Conservation (phyloP, 2,113 vertebrate genomes). For the Tragelaphus imberbis region DNA sequence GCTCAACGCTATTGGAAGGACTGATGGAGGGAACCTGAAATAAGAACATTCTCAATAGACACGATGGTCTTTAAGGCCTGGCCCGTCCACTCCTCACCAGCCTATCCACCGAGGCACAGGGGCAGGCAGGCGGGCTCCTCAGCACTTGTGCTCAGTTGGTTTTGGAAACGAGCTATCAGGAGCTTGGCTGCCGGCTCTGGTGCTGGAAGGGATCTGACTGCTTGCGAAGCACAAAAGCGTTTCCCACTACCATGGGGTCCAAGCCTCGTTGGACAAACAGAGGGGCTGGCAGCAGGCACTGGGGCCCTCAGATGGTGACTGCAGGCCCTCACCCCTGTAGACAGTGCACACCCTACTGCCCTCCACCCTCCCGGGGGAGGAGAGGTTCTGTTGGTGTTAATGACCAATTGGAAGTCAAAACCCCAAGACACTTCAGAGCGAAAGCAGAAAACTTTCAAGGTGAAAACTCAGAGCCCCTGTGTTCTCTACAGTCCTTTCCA, state of each 20-base stretch:
- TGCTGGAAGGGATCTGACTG: conserved; percentile 38
- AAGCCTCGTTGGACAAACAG: conserved; percentile 49
- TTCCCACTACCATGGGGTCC: conserved; percentile 53
- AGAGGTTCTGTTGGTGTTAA: background rate
- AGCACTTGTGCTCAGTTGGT: background rate
- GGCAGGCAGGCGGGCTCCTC: rapidly evolving
- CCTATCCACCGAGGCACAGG: background rate
- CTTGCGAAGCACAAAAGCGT: conserved; percentile 55
- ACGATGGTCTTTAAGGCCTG: background rate
- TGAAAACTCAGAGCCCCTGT: background rate
- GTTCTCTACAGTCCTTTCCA: background rate
- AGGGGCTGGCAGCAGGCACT: background rate
- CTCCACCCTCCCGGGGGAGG: background rate
- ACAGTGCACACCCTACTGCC: background rate
- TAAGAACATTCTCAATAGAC: background rate
- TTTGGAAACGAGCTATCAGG: conserved; percentile 36
- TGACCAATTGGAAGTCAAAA: conserved; percentile 9
- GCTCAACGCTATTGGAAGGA: background rate
- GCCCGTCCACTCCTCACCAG: background rate
- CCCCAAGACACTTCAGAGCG: background rate
- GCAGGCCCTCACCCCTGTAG: background rate
- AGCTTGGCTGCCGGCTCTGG: background rate
- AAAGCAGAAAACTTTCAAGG: background rate
- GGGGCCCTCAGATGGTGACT: background rate
- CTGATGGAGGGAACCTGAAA: background rate